These are phyloP conservation scores for Sus cebifrons DNA, from an alignment of 2,797 vertebrate genomes.

Conservation along the genomic window DNA sequence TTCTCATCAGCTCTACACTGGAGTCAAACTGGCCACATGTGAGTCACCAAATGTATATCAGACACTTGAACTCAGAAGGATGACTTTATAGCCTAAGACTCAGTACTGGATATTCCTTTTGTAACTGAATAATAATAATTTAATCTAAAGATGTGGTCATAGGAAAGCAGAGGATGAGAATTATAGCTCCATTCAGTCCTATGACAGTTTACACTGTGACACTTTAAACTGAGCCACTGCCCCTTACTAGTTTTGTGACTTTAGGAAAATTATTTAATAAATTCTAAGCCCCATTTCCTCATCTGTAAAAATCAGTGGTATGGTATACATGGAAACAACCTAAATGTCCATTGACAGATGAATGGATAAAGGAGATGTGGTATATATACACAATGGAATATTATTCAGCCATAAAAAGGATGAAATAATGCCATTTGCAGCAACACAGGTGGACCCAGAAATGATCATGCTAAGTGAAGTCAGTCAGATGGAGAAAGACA, in stretches of 20 bases:
- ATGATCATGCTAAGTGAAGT: no score
- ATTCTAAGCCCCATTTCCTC: not conserved
- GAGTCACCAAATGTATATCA: not conserved
- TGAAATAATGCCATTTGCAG: no score
- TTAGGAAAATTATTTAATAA: slow-evolving; percentile 41
- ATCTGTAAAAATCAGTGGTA: not conserved
- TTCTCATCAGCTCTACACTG: not conserved
- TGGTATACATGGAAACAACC: no score
- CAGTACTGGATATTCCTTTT: not conserved
- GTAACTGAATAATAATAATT: slow-evolving; percentile 7
- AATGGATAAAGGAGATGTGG: no score
- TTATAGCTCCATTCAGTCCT: not conserved
- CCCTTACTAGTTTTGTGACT: not conserved
- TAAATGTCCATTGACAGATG: no score
- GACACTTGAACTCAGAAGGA: not conserved
- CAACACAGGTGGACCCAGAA: no score
- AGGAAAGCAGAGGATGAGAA: not conserved
- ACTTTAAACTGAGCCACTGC: not conserved
- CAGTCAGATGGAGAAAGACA: no score
- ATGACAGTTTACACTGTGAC: not conserved
- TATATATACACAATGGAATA: no score
- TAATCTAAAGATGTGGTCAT: not conserved
- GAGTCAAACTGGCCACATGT: not conserved
- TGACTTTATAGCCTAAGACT: not conserved
- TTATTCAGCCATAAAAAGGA: no score